Percentiles rank a stretch among this genome's conserved stretches.
Evolutionary conservation across 2,888 invertebrate genomes (phyloP).

Genomic region (Pollenia griseotomentosa): DNA sequence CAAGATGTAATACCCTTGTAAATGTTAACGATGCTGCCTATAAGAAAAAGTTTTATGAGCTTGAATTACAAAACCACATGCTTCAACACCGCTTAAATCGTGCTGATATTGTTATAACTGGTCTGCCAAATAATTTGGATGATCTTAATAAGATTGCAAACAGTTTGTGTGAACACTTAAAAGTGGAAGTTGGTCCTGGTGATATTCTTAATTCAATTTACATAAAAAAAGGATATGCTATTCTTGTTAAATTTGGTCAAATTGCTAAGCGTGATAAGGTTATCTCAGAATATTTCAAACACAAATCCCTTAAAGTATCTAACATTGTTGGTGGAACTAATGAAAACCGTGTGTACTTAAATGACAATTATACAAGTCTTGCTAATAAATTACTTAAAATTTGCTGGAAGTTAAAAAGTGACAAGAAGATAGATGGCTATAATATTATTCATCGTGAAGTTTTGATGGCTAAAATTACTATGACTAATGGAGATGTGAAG

Average conservation of each 20-base stretch:
- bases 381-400: conserved; percentile 14
- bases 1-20: neutral
- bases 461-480: neutral
- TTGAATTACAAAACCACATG: conserved; percentile 19
- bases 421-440: neutral
- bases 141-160: neutral
- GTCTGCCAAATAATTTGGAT: neutral
- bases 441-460: neutral
- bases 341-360: neutral
- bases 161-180: neutral
- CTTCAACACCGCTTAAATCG: conserved; percentile 16
- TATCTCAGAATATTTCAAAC: conserved; percentile 15
- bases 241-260: neutral
- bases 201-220: conserved; percentile 31
- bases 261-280: neutral
- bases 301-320: neutral
- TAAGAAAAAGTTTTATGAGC: conserved; percentile 10
- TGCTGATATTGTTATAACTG: too few species aligned
- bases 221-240: conserved; percentile 10
- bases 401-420: conserved; percentile 3
- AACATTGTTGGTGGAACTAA: neutral
- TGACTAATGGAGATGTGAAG: neutral
- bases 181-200: neutral
- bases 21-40: neutral
- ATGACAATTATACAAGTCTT: conserved; percentile 7